Evolutionary conservation across 2,113 vertebrate genomes (phyloP), one percentile per base, ranked within the genome.

Genomic region (Pseudolaguvia tuberculata): DNA sequence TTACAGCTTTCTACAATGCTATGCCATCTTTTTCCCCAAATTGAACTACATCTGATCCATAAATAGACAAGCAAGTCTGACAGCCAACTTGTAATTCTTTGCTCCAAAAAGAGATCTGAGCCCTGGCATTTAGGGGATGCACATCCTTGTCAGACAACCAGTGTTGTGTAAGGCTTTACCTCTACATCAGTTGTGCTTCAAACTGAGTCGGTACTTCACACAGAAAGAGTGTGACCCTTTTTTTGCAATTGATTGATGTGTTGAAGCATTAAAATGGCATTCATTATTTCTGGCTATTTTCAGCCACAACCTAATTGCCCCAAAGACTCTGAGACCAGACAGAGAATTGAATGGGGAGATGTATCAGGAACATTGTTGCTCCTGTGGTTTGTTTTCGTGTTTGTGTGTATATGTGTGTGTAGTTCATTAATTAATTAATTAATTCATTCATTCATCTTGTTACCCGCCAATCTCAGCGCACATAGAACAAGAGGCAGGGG

Each of bases 181-280:
- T 67, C 55, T 45, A 59, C 48, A 48, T 18, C 47, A 70, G 72
- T 56, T 78, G 58, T 51, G 72, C 73, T 78, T 21, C 66, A 69
- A 78, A 83, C 69, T 63, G 45, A 78, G 80, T 85, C 81, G n/a
- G 83, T 84, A 74, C 71, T 67, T 65, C 29, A 71, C 56, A 27
- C 56, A 63, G 72, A 73, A 72, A 76, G 48, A 78, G 47, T 56
- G 67, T 79, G 81, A 84, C 81, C 82, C 78, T 79, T 78, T 77
- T 77, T 77, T 77, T 47, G 20, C 25, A 50, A 71, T 69, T 18
- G 42, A 62, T 52, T 73, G 71, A 80, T 80, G 75, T 72, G 79
- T 80, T 70, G 69, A 58, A 81, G 79, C 72, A 76, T 78, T 82
- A 84, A 82, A 84, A 81, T 57, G 65, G 79, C 78, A 83, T 83